Conservation (phyloP, 2,888 invertebrate species). For the Crossocerus cetratus region DNA sequence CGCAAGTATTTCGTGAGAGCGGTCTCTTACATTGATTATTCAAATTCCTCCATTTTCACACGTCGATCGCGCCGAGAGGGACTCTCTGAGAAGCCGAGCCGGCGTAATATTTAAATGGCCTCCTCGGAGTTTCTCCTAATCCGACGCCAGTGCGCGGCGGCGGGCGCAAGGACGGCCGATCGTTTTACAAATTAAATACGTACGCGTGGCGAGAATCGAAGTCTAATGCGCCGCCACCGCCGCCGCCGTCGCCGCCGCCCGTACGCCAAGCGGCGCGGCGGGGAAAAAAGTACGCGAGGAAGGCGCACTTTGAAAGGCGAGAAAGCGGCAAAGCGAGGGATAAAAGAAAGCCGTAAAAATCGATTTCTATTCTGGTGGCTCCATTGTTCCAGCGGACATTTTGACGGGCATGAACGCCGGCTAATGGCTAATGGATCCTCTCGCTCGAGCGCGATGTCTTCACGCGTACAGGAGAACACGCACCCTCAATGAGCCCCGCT, state of each 20-base stretch:
- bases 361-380: constrained; percentile 57
- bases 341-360: constrained; percentile 58
- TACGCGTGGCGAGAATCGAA: constrained; percentile 19
- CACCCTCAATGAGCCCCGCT: constrained; percentile 7
- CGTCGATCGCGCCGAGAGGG: too few relatives aligned
- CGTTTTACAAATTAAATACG: constrained; percentile 53
- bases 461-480: constrained; percentile 5
- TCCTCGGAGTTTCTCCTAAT: neutral
- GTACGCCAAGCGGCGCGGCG: neutral
- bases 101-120: neutral
- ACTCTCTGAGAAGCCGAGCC: too few relatives aligned
- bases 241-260: too few relatives aligned
- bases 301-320: constrained; percentile 17
- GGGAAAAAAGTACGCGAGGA: constrained; percentile 41
- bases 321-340: constrained; percentile 34
- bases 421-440: constrained; percentile 69
- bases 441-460: constrained; percentile 34
- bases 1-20: too few relatives aligned
- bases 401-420: constrained; percentile 63
- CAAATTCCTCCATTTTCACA: too few relatives aligned
- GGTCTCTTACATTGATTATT: too few relatives aligned
- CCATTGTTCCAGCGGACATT: constrained; percentile 63
- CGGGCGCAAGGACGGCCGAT: constrained; percentile 37
- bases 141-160: constrained; percentile 33
- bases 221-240: constrained; percentile 40